Percentiles rank a stretch among this genome's conserved stretches.
These are phyloP conservation scores for Drosophila glabriapex DNA, from an alignment of 2,888 invertebrate genomes.

Conservation along the genomic window DNA sequence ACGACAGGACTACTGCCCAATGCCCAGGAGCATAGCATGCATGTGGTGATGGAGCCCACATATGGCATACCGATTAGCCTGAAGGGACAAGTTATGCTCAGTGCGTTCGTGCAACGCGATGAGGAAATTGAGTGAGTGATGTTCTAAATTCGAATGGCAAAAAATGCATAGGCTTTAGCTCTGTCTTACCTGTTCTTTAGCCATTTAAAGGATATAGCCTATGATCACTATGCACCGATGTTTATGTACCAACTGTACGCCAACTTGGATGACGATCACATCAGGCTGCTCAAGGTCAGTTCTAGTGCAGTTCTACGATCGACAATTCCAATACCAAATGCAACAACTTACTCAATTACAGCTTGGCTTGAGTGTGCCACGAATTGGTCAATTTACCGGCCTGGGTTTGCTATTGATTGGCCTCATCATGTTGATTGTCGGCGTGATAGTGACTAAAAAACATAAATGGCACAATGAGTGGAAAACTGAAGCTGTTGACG, in stretches of 20 bases:
- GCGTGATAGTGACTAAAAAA: constrained; percentile 56
- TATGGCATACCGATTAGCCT: constrained; percentile 91
- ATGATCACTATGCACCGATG: constrained; percentile 77
- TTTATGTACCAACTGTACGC: constrained; percentile 50
- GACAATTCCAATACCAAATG: background rate
- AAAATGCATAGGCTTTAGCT: background rate
- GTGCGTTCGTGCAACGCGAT: constrained; percentile 87
- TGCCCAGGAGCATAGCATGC: constrained; percentile 88
- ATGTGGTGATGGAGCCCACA: constrained; percentile 90
- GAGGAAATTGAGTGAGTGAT: constrained; percentile 87
- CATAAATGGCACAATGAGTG: constrained; percentile 68
- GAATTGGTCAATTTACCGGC: constrained; percentile 72
- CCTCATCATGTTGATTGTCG: constrained; percentile 57
- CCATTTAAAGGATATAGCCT: constrained; percentile 63
- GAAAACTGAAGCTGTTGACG: background rate
- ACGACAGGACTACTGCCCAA: constrained; percentile 89
- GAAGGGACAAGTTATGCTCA: constrained; percentile 91
- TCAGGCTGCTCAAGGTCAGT: constrained; percentile 64
- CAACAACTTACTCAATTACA: constrained; percentile 26
- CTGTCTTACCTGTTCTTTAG: constrained; percentile 27
- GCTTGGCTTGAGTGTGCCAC: constrained; percentile 63
- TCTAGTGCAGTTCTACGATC: no score
- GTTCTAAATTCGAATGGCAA: background rate
- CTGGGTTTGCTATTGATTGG: constrained; percentile 67
- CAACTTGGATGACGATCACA: constrained; percentile 55